Base-by-base conservation (phyloP, 2,113 vertebrate genomes). In the Corapipo altera region DNA sequence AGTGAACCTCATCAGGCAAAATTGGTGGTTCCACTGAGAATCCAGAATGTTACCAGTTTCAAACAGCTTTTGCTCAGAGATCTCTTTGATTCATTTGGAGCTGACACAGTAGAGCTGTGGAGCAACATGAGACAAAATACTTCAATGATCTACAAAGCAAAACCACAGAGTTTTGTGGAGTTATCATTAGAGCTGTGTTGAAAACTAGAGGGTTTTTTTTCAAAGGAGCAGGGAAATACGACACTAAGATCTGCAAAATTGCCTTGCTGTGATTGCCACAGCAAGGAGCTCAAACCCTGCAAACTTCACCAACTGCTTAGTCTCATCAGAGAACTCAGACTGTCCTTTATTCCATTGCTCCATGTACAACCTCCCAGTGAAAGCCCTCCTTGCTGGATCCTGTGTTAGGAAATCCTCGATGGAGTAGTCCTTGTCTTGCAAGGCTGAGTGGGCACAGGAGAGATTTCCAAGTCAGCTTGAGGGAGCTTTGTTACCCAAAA, bases 111-210 rank as follows among this genome's bases (percentile, higher is more conserved):
- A 74, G 89, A 87, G 65, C 80, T 94, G 49, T 79, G 78, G 89
- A 95, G 46, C 87, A 89, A 94, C 71, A 89, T 52, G 46, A 94
- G 78, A 73, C 71, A 85, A 96, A 96, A 85, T 75, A 66, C 95
- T 94, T 95, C 69, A 62, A 18, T 39, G 58, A 82, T 78, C 95
- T 95, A 91, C 94, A 96, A 94, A 95, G 94, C 66, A 89, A 97
- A 97, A 89, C 93, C 95, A 78, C 89, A 85, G 67, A n/a, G 59
- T 89, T 95, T 82, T 87, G 91, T 92, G 93, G 69, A 92, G 89
- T 75, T 95, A 95, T 87, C 89, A 78, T 96, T 92, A 95, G 61
- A 89, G 84, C 66, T 76, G 93, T 85, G 89, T 89, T 97, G 96
- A 97, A 96, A 97, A 91, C 87, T 96, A 62, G 90, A 85, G 64